Conservation (phyloP, 2,113 vertebrate species). For the Danionella cerebrum region DNA sequence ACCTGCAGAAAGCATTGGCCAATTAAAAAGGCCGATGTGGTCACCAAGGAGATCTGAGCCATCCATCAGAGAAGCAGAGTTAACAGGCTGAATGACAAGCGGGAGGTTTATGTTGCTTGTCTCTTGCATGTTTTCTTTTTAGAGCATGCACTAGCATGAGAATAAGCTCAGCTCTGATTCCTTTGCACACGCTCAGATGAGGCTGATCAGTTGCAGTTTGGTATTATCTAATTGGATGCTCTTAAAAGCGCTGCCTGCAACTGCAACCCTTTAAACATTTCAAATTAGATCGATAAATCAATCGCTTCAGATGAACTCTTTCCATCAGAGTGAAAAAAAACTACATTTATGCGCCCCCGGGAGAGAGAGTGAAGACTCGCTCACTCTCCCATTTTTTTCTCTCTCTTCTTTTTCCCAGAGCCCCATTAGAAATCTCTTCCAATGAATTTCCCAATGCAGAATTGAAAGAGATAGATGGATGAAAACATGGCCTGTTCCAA, state of each 20-base stretch:
- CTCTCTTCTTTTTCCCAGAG: not conserved
- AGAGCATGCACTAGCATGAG: not conserved
- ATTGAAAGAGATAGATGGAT: slow-evolving; percentile 18
- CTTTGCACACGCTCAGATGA: not conserved
- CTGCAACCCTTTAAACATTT: slow-evolving; percentile 36
- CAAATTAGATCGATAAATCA: slow-evolving; percentile 43
- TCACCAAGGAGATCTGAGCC: slow-evolving; percentile 33
- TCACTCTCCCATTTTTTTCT: slow-evolving; percentile 10
- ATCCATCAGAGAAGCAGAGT: slow-evolving; percentile 32
- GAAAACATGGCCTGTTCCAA: slow-evolving; percentile 10
- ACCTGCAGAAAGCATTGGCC: slow-evolving; percentile 55
- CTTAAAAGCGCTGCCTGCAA: slow-evolving; percentile 32
- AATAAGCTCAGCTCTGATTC: not conserved
- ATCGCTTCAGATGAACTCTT: slow-evolving; percentile 32
- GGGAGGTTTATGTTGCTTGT: slow-evolving; percentile 17
- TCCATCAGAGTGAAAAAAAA: slow-evolving; percentile 20
- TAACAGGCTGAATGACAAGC: slow-evolving; percentile 28
- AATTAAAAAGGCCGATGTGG: slow-evolving; percentile 46
- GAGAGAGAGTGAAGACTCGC: slow-evolving; percentile 1
- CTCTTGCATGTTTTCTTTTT: slow-evolving; percentile 16
- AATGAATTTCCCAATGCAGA: slow-evolving; percentile 15
- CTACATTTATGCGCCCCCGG: slow-evolving; percentile 24
- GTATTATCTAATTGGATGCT: slow-evolving; percentile 37
- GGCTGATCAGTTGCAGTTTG: slow-evolving; percentile 17
- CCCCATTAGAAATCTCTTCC: slow-evolving; percentile 8